A percentile compares a stretch with the other conserved stretches of the same genome.
These are phyloP conservation scores for Xestia rhomboidea DNA, from an alignment of 2,888 invertebrate species.

Conservation along the genomic window DNA sequence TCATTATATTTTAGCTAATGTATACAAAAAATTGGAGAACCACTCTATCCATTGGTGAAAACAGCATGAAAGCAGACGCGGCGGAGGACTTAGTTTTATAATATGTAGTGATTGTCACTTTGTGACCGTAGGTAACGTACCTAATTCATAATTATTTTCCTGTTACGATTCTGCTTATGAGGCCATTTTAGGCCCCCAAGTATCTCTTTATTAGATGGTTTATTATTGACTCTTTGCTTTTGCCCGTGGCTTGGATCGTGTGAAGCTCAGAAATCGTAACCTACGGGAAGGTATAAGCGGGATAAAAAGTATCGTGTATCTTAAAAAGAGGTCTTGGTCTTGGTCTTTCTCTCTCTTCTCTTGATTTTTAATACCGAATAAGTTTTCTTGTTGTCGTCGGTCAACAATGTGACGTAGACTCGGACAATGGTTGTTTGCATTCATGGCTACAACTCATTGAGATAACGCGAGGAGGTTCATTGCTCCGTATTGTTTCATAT, in stretches of 20 bases:
- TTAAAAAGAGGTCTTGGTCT: not conserved
- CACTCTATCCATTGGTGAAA: too few species aligned
- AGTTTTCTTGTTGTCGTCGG: not conserved
- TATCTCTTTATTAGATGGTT: not conserved
- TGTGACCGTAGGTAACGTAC: too few species aligned
- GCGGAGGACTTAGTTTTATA: too few species aligned
- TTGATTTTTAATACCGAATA: not conserved
- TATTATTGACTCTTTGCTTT: not conserved
- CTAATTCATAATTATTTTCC: too few species aligned
- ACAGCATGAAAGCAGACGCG: too few species aligned
- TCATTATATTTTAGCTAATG: too few species aligned
- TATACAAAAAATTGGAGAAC: too few species aligned
- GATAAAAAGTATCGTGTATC: not conserved
- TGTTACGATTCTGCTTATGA: too few species aligned
- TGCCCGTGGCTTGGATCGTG: not conserved
- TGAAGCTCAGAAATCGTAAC: not conserved
- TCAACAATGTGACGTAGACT: constrained; percentile 11
- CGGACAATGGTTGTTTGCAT: constrained; percentile 41
- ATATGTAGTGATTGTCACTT: too few species aligned
- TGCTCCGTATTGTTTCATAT: constrained; percentile 50
- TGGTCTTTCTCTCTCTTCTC: too few species aligned
- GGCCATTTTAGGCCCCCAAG: too few species aligned
- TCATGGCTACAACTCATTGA: constrained; percentile 25
- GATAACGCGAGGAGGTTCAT: constrained; percentile 54
- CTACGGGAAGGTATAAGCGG: not conserved